Evolutionary conservation across 1,140 invertebrate genomes (phyloP), one percentile per base, ranked within the genome.

Genomic region (Calycopis cecrops): DNA sequence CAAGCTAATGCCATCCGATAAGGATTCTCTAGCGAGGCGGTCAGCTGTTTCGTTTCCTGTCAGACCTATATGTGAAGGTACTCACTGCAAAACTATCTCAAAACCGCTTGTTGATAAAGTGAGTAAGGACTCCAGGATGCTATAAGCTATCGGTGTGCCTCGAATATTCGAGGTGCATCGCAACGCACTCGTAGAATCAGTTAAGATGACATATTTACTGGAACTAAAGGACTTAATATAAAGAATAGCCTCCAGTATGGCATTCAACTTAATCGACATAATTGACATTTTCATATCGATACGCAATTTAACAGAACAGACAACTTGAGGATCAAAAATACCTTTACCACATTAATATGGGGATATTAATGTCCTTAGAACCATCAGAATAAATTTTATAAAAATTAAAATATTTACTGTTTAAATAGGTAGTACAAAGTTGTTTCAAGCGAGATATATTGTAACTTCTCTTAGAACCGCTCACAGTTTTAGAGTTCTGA

Each of bases 161-260:
- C 21, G 38, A 40, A n/a, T 11, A 7, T 40, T 40, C 38, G 38
- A 40, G 38, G 38, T 40, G 14, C 38, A 40, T 14, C n/a, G 38
- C 7, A 40, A 11, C 38, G 11, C 38, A 40, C 38, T 40, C 12
- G 7, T 40, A 11, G 38, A 40, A 14, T 40, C 38, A 2, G 38
- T 40, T n/a, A 40, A 7, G n/a, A 40, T 14, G n/a, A 40, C 38
- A 40, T 12, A 40, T 6, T 14, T 40, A 14, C n/a, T 11, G 6
- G 38, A 14, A 12, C 12, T 14, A 14, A 40, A 40, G 1, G 11
- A 40, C 6, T n/a, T 8, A 4, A 12, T 40, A 14, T 40, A 40
- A n/a, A 2, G 8, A 7, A 40, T 40, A 12, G 38, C 38, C n/a
- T 40, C 38, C 14, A 40, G 14, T 12, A 40, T 40, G 12, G 38